phyloP scores from a whole-genome alignment of 2,113 vertebrate species.

The Dasyornis broadbenti region DNA sequence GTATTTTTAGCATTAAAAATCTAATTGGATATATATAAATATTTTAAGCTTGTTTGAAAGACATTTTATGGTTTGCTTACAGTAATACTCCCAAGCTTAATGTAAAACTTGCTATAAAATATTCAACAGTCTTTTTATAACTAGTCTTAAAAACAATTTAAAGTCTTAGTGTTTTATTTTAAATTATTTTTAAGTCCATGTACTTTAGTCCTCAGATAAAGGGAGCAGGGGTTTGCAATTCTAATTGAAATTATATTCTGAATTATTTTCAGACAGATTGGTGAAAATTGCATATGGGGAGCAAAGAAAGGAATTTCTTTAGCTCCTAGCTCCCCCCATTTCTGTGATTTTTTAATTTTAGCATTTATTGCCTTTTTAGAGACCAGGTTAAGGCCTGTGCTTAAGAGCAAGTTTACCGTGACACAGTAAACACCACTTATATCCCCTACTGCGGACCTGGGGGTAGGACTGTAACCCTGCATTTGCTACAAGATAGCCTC shows the following conservation, averaged over 20 bases:
- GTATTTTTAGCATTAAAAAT: slow-evolving; percentile 60
- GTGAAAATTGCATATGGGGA: not conserved
- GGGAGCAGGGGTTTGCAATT: not conserved
- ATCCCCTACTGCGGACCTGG: not conserved
- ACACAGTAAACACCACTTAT: not conserved
- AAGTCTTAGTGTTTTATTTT: slow-evolving; percentile 58
- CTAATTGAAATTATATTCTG: slow-evolving; percentile 20
- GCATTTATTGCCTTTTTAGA: not conserved
- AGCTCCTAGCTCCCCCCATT: not conserved
- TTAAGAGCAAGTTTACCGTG: not conserved
- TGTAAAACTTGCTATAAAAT: slow-evolving; percentile 63
- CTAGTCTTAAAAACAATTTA: slow-evolving; percentile 53
- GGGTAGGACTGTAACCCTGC: not conserved
- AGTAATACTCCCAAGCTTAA: slow-evolving; percentile 52
- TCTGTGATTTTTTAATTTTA: not conserved
- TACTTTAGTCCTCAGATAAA: slow-evolving; percentile 47
- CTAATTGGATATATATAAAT: slow-evolving; percentile 38
- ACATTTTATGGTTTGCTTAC: slow-evolving; percentile 51
- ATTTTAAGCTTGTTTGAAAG: slow-evolving; percentile 47
- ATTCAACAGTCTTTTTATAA: slow-evolving; percentile 58
- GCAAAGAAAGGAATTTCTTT: not conserved
- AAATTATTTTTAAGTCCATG: slow-evolving; percentile 64
- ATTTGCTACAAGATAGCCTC: not conserved
- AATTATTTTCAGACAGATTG: not conserved
- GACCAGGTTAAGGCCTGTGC: not conserved